Base-by-base conservation (phyloP, 2,113 vertebrate species). In the Diadophis punctatus region DNA sequence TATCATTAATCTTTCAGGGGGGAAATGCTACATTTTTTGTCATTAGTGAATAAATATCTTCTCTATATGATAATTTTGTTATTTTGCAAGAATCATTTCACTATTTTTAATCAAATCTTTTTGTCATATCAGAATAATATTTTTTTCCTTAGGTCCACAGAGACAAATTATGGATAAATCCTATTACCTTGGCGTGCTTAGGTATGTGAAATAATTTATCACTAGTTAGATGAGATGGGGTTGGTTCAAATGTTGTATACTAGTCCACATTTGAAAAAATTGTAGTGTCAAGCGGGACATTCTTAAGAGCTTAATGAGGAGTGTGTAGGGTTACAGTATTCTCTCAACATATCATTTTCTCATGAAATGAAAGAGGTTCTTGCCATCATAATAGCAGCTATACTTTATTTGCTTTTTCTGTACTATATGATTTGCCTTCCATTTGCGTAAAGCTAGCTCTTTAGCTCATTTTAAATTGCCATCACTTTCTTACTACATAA, bases 111-210 rank as follows among this genome's bases (percentile, higher is more conserved):
- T 49, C 7, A 86, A 86, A 86, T 30, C 4, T 86, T 27, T 86
- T 86, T 49, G 6, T 86, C 85, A 86, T 30, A 86, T 49, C 85
- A 30, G 46, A 74, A 80, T 43, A 43, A 80, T 80, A 80, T 80
- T 55, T n/a, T 96, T 55, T 39, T 96, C 95, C 90, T 93, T 95
- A 99, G 99, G 99, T 95, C 98, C 99, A 51, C 99, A 99, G 96
- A 99, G 99, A 90, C 99, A 99, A 96, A 98, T 99, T 96, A 97
- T 99, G 98, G 99, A 99, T 96, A 99, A 99, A 96, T 99, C 99
- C 1, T 99, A 99, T 91, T 99, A 98, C 95, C 97, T 99, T 92
- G 99, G 99, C 20, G 94, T 99, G 48, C 98, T 99, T 93, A 98
- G 99, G 99, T 99, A 98, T 3, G 95, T 97, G 92, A 90, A 94